phyloP scores from a whole-genome alignment of 2,113 vertebrate species.

The Hyaena hyaena region DNA sequence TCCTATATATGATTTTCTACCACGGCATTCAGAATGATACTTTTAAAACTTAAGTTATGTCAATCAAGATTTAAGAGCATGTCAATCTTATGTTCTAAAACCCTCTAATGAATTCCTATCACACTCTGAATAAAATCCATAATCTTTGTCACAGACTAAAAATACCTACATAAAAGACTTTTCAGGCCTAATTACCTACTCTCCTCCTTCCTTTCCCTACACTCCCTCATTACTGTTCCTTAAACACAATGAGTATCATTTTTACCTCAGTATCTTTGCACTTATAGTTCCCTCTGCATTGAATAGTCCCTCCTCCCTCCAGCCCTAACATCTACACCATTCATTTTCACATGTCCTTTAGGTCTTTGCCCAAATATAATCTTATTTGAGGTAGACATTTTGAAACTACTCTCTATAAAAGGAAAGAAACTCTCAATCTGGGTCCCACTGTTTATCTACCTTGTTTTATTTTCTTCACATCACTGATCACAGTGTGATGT shows the following conservation, averaged over 20 bases:
- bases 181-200: not conserved
- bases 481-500: not conserved
- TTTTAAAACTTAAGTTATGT: not conserved
- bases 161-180: not conserved
- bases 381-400: not conserved
- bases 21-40: not conserved
- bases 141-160: not conserved
- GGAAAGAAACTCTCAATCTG: not conserved
- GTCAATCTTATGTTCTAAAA: conserved; percentile 4
- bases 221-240: not conserved
- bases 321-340: not conserved
- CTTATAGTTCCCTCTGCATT: not conserved
- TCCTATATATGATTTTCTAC: not conserved
- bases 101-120: not conserved
- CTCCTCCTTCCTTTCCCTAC: not conserved
- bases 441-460: not conserved
- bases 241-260: not conserved
- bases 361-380: not conserved
- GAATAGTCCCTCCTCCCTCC: not conserved
- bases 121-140: conserved; percentile 5
- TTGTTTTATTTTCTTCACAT: not conserved
- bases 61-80: not conserved
- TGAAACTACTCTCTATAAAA: not conserved
- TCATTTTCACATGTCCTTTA: not conserved
- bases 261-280: not conserved